These are phyloP conservation scores for Gouania willdenowi DNA, from an alignment of 2,797 vertebrate genomes.

Conservation along the genomic window DNA sequence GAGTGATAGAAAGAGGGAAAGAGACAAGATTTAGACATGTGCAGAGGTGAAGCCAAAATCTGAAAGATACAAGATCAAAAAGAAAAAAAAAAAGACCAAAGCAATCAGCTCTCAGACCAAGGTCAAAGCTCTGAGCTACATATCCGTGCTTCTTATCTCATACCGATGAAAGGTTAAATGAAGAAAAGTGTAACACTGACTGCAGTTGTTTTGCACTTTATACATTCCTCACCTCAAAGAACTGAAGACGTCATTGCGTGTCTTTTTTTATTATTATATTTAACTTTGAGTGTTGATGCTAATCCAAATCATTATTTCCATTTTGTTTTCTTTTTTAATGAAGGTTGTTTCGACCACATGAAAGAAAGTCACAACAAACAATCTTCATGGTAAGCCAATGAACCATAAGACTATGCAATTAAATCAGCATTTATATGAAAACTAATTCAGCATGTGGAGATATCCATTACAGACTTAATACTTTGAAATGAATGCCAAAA, in stretches of 20 bases:
- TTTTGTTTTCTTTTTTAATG: slow-evolving; percentile 26
- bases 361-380: slow-evolving; percentile 41
- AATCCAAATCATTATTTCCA: neutral
- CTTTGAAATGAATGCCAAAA: slow-evolving; percentile 72
- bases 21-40: slow-evolving; percentile 40
- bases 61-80: slow-evolving; percentile 68
- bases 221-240: neutral
- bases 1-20: slow-evolving; percentile 64
- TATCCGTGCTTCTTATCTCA: slow-evolving; percentile 47
- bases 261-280: too few species aligned
- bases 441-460: slow-evolving; percentile 65
- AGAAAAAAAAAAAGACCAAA: slow-evolving; percentile 65
- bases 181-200: slow-evolving; percentile 18
- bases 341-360: slow-evolving; percentile 48
- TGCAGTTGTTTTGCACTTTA: slow-evolving; percentile 1
- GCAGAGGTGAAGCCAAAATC: slow-evolving; percentile 37
- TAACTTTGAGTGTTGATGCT: neutral
- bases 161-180: slow-evolving; percentile 33
- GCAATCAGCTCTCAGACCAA: slow-evolving; percentile 55
- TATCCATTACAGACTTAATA: slow-evolving; percentile 67
- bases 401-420: slow-evolving; percentile 41
- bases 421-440: slow-evolving; percentile 67
- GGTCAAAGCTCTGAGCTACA: slow-evolving; percentile 44
- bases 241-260: too few species aligned
- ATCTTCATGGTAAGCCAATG: slow-evolving; percentile 39